Conservation (phyloP, 1,140 invertebrate species). For the Amyelois transitella region DNA sequence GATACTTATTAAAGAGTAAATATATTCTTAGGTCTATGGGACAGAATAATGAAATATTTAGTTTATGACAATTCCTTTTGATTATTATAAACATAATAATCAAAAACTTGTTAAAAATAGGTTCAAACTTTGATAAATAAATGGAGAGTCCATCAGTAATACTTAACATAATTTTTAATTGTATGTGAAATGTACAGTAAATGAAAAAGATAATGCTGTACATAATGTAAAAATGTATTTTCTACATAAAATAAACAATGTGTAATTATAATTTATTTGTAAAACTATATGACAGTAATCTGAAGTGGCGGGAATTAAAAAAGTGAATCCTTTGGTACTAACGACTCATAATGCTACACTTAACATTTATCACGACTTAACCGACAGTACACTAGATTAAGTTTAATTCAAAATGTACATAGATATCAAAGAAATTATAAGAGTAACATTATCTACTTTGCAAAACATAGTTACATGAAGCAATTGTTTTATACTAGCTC, state of each 20-base stretch:
- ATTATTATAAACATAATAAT: too few species aligned
- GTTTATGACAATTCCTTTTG: background rate
- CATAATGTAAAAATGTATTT: too few species aligned
- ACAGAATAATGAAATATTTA: background rate
- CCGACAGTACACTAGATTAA: conserved; percentile 8
- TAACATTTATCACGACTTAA: conserved; percentile 16
- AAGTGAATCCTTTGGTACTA: background rate
- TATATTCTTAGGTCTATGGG: background rate
- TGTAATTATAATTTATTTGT: too few species aligned
- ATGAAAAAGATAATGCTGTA: too few species aligned
- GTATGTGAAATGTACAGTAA: too few species aligned
- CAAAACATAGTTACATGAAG: conserved; percentile 4
- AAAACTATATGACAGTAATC: too few species aligned
- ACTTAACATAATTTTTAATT: too few species aligned
- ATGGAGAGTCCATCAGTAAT: too few species aligned
- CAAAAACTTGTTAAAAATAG: too few species aligned
- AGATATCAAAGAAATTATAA: background rate
- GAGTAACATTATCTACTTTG: background rate
- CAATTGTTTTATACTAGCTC: conserved; percentile 4
- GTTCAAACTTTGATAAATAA: too few species aligned
- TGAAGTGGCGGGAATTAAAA: too few species aligned
- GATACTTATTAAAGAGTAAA: background rate
- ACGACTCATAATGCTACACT: background rate
- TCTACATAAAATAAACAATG: too few species aligned
- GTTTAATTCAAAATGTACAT: background rate